Evolutionary conservation across 1,140 invertebrate genomes (phyloP), one percentile per base, ranked within the genome.

Genomic region (Polyergus mexicanus): DNA sequence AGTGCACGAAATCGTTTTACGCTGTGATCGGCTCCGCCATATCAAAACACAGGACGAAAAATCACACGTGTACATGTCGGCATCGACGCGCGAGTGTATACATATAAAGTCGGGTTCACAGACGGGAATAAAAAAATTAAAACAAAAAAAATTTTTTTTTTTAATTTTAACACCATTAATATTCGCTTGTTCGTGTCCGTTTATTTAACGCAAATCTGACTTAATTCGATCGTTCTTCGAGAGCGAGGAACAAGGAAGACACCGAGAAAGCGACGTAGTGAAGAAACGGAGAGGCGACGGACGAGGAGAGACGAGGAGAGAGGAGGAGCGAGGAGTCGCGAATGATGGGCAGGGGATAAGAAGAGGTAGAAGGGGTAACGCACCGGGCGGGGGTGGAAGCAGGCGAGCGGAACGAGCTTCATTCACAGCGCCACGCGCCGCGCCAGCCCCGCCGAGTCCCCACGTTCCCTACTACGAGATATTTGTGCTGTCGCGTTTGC

Each of bases 401-500:
- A 85, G 69, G 74, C 58, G 60, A 75, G 83, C 75, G n/a, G n/a
- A 72, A 32, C 84, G 84, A 56, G 60, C 86, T 89, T 88, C 88
- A 89, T 90, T 87, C 88, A 89, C 86, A 69, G 76, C 75, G 86
- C 63, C 47, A 71, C 47, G 38, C 77, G 77, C 65, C 77, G 35
- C 63, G 32, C 47, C 51, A 7, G 16, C 47, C 62, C 75, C 51
- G 35, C 78, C 28, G 13, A 51, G 47, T 13, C 32, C 35, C 76
- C 72, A 86, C 88, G 83, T 86, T 88, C 60, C 77, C 60, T 81
- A 89, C 89, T 87, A 90, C 75, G 69, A 86, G 78, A 88, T 87
- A 86, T 88, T 89, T 85, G 88, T 85, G 69, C 83, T 72, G 68
- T 88, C 74, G 86, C 60, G 83, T 88, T 89, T 69, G 68, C 86